These are phyloP conservation scores for Eristalis intricaria DNA, from an alignment of 2,888 invertebrate species.

Conservation along the genomic window DNA sequence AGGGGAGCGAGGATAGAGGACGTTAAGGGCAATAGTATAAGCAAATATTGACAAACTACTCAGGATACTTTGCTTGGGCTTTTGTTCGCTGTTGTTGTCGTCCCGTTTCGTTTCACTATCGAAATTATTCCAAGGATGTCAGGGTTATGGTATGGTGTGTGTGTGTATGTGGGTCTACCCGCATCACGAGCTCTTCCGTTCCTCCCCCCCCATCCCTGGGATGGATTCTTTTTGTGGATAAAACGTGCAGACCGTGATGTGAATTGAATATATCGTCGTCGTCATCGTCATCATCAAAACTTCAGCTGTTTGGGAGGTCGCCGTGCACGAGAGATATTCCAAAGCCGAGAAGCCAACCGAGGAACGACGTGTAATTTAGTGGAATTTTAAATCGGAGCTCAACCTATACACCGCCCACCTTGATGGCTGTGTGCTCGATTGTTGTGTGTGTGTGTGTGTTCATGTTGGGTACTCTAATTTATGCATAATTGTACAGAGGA, in stretches of 20 bases:
- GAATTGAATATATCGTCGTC: constrained; percentile 58
- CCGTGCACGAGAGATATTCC: background rate
- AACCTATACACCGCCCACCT: constrained; percentile 41
- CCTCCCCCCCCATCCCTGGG: background rate
- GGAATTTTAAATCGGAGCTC: constrained; percentile 64
- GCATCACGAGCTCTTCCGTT: constrained; percentile 41
- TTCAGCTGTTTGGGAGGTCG: constrained; percentile 54
- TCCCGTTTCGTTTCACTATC: constrained; percentile 38
- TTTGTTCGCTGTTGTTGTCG: constrained; percentile 51
- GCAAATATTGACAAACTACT: constrained; percentile 70
- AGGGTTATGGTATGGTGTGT: constrained; percentile 36
- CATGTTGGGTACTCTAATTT: constrained; percentile 52
- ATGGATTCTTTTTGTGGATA: constrained; percentile 41
- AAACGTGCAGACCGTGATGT: constrained; percentile 68
- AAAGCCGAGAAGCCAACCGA: constrained; percentile 12
- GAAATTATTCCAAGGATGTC: constrained; percentile 62
- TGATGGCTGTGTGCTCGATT: background rate
- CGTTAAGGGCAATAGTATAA: constrained; percentile 54
- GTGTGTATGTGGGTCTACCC: constrained; percentile 48
- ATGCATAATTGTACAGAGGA: constrained; percentile 66
- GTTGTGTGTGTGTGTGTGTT: background rate
- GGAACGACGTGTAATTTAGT: constrained; percentile 59
- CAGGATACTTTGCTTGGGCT: constrained; percentile 41
- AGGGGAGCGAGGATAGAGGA: background rate
- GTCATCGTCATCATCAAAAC: constrained; percentile 47